Conservation (phyloP, 2,113 vertebrate species). For the Dromas ardeola region DNA sequence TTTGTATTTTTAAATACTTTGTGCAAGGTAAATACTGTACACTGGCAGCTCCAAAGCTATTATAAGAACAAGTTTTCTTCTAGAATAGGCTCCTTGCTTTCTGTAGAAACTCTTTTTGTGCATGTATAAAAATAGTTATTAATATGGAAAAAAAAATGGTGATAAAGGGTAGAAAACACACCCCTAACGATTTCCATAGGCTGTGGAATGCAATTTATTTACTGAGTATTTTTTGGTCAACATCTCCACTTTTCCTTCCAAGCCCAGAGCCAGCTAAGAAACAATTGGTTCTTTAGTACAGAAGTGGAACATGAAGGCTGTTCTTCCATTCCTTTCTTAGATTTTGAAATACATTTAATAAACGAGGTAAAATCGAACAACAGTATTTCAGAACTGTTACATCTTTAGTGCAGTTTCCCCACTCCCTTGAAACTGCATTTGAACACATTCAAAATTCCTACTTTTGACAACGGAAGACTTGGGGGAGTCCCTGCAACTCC, state of each 20-base stretch:
- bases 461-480: background rate
- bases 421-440: background rate
- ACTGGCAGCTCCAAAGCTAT: background rate
- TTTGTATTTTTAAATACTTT: background rate
- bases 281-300: background rate
- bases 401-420: background rate
- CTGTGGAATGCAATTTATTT: background rate
- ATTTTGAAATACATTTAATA: background rate
- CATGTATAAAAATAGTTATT: background rate
- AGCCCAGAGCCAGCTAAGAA: background rate
- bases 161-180: background rate
- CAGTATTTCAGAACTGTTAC: background rate
- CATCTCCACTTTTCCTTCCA: background rate
- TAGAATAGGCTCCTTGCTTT: background rate
- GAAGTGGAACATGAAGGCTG: background rate
- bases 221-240: background rate
- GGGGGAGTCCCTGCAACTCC: background rate
- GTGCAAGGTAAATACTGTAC: background rate
- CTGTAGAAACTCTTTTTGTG: background rate
- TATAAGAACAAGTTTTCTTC: background rate
- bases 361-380: background rate
- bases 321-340: background rate
- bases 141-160: fast-evolving
- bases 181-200: background rate
- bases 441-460: background rate